Evolutionary conservation across 2,797 vertebrate species (phyloP).

Genomic region (Rhyacichthys aspro): DNA sequence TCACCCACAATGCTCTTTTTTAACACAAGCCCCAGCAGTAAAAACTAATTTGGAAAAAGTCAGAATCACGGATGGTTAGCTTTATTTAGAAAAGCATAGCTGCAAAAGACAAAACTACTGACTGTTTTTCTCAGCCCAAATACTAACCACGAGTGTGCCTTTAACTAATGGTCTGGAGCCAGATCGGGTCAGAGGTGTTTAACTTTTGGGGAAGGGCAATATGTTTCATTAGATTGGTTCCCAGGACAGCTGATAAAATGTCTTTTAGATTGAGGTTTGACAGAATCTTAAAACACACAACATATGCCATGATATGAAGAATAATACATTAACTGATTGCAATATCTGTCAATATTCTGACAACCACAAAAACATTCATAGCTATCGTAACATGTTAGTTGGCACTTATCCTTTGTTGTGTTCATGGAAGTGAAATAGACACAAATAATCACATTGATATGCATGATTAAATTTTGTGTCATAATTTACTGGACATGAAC

Average conservation of each 20-base stretch:
- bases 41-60: conserved; percentile 18
- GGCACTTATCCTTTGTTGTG: no score
- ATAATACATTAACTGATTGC: no score
- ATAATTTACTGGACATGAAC: background rate
- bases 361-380: no score
- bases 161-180: conserved; percentile 45
- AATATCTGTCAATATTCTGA: no score
- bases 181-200: conserved; percentile 46
- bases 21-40: background rate
- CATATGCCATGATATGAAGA: no score
- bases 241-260: conserved; percentile 31
- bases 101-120: conserved; percentile 33
- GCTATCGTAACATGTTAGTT: no score
- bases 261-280: conserved; percentile 34
- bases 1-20: background rate
- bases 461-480: no score
- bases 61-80: conserved; percentile 6
- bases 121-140: conserved; percentile 30
- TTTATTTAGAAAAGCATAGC: conserved; percentile 15
- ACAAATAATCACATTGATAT: background rate
- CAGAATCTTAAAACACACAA: no score
- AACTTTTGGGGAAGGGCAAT: conserved; percentile 42
- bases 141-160: conserved; percentile 38
- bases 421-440: no score
- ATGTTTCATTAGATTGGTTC: conserved; percentile 57